Evolutionary conservation across 2,797 vertebrate genomes (phyloP).

Genomic region (Danionella dracula): DNA sequence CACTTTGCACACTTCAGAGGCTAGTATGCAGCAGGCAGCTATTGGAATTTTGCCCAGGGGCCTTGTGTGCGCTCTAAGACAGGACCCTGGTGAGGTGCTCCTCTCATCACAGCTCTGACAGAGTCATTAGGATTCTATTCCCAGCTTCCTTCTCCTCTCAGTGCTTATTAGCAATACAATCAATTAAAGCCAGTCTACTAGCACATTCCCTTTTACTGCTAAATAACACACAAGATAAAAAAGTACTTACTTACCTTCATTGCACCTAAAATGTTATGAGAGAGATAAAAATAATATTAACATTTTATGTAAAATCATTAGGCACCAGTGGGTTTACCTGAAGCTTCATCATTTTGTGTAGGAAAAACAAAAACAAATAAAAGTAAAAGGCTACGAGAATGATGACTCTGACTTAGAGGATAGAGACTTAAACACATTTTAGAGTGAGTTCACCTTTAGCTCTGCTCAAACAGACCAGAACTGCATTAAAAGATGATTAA

Average conservation of each 20-base stretch:
- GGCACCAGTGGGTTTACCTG: no score
- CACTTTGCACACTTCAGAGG: not conserved
- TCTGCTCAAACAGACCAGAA: no score
- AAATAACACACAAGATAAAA: slow-evolving; percentile 62
- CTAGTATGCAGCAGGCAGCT: not conserved
- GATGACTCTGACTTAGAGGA: no score
- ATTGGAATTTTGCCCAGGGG: slow-evolving; percentile 11
- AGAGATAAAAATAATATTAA: not conserved
- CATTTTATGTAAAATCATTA: no score
- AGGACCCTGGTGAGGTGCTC: slow-evolving; percentile 30
- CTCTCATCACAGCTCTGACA: slow-evolving; percentile 63
- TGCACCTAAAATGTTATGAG: not conserved
- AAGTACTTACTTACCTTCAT: slow-evolving; percentile 2
- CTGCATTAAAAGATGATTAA: no score
- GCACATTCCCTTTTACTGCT: slow-evolving; percentile 48
- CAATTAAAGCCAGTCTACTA: slow-evolving; percentile 61
- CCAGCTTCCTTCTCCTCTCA: slow-evolving; percentile 66
- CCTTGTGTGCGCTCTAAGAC: not conserved
- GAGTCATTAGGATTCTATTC: slow-evolving; percentile 70
- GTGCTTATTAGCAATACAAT: slow-evolving; percentile 77
- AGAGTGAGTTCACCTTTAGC: no score
- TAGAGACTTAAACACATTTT: no score
- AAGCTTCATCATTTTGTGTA: no score
- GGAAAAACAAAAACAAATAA: no score
- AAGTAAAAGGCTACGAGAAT: no score